Evolutionary conservation across 2,888 invertebrate genomes (phyloP).

Genomic region (Plagiodera versicolora): DNA sequence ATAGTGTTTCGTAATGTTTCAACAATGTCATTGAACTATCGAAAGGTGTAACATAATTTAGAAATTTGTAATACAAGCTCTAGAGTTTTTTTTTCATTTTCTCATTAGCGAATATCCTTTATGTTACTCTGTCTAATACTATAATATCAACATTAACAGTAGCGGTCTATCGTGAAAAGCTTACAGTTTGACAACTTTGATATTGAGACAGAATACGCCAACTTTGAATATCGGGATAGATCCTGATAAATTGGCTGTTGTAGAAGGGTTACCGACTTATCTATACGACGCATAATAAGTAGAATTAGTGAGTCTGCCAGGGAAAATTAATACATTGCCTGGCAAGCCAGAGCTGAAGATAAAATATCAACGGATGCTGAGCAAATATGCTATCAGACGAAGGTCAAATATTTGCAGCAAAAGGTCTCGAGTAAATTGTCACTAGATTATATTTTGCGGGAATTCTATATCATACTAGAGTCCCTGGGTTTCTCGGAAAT

Average conservation of each 20-base stretch:
- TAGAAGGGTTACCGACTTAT: background rate
- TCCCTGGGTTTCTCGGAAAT: too few relatives aligned
- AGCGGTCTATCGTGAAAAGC: too few relatives aligned
- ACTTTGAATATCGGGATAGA: background rate
- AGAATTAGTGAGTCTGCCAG: background rate
- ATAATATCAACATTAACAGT: too few relatives aligned
- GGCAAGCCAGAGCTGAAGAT: background rate
- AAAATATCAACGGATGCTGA: background rate
- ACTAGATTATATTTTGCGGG: background rate
- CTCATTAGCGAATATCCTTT: too few relatives aligned
- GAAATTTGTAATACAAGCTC: too few relatives aligned
- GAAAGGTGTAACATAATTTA: too few relatives aligned
- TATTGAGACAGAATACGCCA: background rate
- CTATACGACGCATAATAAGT: background rate
- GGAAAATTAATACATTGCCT: background rate
- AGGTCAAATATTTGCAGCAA: background rate
- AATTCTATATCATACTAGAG: too few relatives aligned
- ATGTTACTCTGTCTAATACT: too few relatives aligned
- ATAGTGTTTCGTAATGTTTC: too few relatives aligned
- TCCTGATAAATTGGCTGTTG: background rate
- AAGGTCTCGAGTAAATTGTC: background rate
- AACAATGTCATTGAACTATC: too few relatives aligned
- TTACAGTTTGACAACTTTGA: background rate
- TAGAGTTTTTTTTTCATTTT: too few relatives aligned
- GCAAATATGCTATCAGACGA: background rate